Evolutionary conservation across 2,888 invertebrate species (phyloP), one percentile per base, ranked within the genome.

Genomic region (Subacronicta megacephala): DNA sequence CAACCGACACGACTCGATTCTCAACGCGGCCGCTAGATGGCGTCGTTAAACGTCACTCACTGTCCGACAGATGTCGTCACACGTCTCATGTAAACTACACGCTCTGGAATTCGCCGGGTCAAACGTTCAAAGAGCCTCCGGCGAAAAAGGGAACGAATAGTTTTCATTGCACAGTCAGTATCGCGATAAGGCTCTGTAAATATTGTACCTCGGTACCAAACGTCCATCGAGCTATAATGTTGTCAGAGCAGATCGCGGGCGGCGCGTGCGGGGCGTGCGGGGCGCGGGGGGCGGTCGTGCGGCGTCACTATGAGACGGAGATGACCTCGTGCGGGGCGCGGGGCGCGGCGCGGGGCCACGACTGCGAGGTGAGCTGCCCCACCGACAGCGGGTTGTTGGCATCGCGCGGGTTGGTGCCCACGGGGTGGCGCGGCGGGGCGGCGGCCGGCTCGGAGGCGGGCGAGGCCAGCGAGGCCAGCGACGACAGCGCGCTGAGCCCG

Each of bases 311-410:
- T 77, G 94, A 94, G 18, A 94, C 94, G 23, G 94, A 94, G 71
- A 94, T 94, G 74, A 92, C 94, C 77, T 94, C 93, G 80, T 93
- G 93, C 0, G 80, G 77, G 43, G 92, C 88, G 41, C 92, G 77
- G 18, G 91, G 87, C 9, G 92, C 85, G 37, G 93, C 84, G 7
- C 94, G 83, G 0, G 93, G 92, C 94, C 94, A 92, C 33, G 87
- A 85, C 74, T 97, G 96, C 76, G 97, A 97, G 62, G 98, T 98
- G 75, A 98, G 94, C 92, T 98, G 98, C 82, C 98, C 98, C 58
- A 98, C 98, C 89, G 97, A 98, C 38, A 98, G 95, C 55, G 98
- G 98, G 95, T 98, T 98, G 94, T 98, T 98, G 72, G 97, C 96
- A 93, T 98, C 98, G 77, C 98, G 96, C 37, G 98, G 98, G 93